Evolutionary conservation across 2,888 invertebrate genomes (phyloP).

Genomic region (Neocrepidodera transversa): DNA sequence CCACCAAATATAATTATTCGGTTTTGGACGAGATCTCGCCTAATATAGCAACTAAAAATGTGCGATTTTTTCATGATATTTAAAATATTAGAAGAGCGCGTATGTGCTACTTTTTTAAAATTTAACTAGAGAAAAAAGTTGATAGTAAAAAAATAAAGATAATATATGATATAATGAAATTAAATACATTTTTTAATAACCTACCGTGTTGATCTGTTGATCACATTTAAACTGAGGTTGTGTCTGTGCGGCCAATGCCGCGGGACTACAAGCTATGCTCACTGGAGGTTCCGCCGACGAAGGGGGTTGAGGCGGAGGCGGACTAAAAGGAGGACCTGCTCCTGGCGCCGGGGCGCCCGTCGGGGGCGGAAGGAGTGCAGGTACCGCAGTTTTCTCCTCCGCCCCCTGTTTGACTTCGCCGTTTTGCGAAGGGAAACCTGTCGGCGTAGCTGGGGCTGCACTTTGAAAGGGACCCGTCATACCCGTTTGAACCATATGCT

Average conservation of each 20-base stretch:
- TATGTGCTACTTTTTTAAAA: no score
- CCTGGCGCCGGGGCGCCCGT: conserved; percentile 53
- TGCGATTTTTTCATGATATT: no score
- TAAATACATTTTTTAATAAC: no score
- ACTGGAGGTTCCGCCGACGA: conserved; percentile 59
- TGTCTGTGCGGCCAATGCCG: conserved; percentile 46
- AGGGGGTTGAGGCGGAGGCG: conserved; percentile 57
- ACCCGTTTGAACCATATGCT: conserved; percentile 93
- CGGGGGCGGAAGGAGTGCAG: conserved; percentile 62
- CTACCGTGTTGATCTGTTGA: conserved; percentile 39
- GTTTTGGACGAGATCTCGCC: no score
- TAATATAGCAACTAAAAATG: no score
- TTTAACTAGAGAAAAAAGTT: no score
- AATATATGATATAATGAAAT: no score
- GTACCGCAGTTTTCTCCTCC: conserved; percentile 60
- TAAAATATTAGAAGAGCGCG: no score
- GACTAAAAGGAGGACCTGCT: conserved; percentile 57
- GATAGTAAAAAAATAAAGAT: no score
- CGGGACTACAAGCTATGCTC: conserved; percentile 56
- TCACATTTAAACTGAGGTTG: conserved; percentile 50
- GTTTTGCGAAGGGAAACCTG: conserved; percentile 54
- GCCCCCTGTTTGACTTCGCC: conserved; percentile 60
- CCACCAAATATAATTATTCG: no score
- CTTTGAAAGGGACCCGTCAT: conserved; percentile 68
- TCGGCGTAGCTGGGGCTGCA: conserved; percentile 26